Evolutionary conservation across 2,797 vertebrate species (phyloP).

Genomic region (Odontamblyopus lacepedii): DNA sequence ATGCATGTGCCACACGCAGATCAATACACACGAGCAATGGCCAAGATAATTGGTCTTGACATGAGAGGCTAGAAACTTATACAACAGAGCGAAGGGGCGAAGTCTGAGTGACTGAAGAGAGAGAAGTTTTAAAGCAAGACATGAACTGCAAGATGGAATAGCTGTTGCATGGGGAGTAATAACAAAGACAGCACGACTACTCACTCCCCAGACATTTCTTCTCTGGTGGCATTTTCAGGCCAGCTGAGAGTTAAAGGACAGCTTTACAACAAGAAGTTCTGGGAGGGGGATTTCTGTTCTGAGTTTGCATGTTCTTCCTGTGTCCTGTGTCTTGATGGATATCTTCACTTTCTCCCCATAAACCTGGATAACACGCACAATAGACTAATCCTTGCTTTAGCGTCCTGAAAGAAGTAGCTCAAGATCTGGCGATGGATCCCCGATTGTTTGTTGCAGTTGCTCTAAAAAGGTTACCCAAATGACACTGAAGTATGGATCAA

Average conservation of each 20-base stretch:
- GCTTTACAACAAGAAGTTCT: neutral
- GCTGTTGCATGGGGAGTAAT: neutral
- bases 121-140: neutral
- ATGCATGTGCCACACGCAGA: conserved; percentile 69
- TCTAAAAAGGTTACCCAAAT: neutral
- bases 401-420: neutral
- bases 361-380: too few relatives aligned
- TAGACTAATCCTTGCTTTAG: neutral
- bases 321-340: neutral
- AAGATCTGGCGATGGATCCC: neutral
- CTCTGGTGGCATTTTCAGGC: neutral
- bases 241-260: too few relatives aligned
- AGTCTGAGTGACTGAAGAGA: conserved; percentile 42
- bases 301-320: neutral
- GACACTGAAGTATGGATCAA: neutral
- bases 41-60: conserved; percentile 80
- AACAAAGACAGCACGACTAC: neutral
- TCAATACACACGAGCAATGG: conserved; percentile 79
- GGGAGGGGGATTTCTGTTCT: neutral
- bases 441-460: neutral
- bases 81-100: conserved; percentile 27
- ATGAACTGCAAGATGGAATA: neutral
- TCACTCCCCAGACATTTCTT: neutral
- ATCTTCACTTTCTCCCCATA: too few relatives aligned
- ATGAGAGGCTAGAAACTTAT: conserved; percentile 51